A percentile compares a stretch with the other conserved stretches of the same genome.
Conservation (phyloP, 2,113 vertebrate genomes). For the Microcebus ravelobensis region DNA sequence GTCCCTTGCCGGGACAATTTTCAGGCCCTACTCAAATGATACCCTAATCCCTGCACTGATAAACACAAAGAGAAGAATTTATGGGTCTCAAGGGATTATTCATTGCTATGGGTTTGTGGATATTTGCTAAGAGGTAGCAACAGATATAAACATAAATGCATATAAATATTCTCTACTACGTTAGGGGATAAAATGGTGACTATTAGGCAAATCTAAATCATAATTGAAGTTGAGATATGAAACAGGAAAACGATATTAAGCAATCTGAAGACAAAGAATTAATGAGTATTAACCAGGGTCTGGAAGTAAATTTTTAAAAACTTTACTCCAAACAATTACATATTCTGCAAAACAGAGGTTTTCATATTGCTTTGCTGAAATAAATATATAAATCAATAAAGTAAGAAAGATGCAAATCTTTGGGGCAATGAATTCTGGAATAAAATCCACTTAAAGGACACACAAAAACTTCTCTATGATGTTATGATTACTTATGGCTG, state of each 20-base stretch:
- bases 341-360: background rate
- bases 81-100: background rate
- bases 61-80: background rate
- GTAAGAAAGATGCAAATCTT: background rate
- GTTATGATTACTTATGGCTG: accelerated
- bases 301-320: background rate
- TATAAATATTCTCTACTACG: background rate
- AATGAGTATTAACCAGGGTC: background rate
- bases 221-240: background rate
- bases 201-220: background rate
- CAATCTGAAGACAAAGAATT: background rate
- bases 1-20: background rate
- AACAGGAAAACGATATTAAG: background rate
- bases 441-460: background rate
- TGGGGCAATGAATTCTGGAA: background rate
- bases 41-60: background rate
- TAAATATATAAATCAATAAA: background rate
- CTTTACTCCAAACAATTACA: background rate
- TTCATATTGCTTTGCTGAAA: background rate
- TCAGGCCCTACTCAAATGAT: background rate
- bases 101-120: background rate
- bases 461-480: background rate
- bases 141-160: background rate
- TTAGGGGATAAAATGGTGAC: background rate
- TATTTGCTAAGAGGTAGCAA: background rate